Percentiles rank a stretch among this genome's conserved stretches.
Evolutionary conservation across 2,797 vertebrate species (phyloP).

Genomic region (Lycodopsis pacificus): DNA sequence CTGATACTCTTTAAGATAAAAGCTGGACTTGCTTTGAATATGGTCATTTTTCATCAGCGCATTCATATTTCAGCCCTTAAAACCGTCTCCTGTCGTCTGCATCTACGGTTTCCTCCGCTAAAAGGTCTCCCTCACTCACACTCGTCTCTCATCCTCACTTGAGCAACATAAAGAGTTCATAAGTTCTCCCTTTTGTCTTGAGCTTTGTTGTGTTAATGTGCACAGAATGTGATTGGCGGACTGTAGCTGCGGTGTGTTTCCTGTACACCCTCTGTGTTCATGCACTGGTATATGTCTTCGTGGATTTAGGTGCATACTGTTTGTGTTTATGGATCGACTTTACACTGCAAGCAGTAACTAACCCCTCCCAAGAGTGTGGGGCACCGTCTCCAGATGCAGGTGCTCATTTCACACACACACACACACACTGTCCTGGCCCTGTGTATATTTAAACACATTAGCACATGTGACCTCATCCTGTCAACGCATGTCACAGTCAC

Average conservation of each 20-base stretch:
- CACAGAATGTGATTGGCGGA: conserved; percentile 21
- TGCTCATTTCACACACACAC: conserved; percentile 40
- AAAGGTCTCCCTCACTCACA: conserved; percentile 59
- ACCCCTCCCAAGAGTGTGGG: not conserved
- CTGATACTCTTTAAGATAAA: conserved; percentile 74
- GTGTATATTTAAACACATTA: conserved; percentile 44
- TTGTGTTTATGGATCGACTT: not conserved
- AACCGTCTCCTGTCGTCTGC: conserved; percentile 68
- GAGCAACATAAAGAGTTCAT: conserved; percentile 66
- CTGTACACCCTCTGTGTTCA: not conserved
- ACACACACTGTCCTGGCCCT: conserved; percentile 4
- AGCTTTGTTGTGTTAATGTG: conserved; percentile 48
- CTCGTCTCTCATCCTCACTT: conserved; percentile 34
- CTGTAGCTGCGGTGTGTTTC: conserved; percentile 7
- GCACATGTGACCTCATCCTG: conserved; percentile 20
- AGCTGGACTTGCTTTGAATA: conserved; percentile 69
- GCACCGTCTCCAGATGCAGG: conserved; percentile 49
- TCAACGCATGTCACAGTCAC: conserved; percentile 32
- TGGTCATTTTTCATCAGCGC: conserved; percentile 76
- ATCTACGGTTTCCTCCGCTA: conserved; percentile 61
- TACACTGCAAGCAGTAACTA: too few species aligned
- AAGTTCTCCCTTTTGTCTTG: conserved; percentile 31
- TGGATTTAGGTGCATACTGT: not conserved
- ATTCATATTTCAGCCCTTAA: conserved; percentile 78
- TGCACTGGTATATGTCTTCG: conserved; percentile 1